Conservation (phyloP, 2,797 vertebrate species). For the Apogon talboti region DNA sequence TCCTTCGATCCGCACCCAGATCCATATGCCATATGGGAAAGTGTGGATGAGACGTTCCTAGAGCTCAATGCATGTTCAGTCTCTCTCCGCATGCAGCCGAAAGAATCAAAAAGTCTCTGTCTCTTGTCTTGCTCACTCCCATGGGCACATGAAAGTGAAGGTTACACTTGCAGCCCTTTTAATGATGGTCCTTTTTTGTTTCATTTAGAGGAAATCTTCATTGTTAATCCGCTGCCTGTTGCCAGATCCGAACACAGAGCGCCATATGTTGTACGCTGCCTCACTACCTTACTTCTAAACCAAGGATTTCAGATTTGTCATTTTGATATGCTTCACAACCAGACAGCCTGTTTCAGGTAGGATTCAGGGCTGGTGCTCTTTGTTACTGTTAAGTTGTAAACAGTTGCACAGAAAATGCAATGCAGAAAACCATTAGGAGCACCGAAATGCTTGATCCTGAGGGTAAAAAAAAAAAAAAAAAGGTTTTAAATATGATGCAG, state of each 20-base stretch:
- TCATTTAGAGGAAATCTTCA: constrained; percentile 69
- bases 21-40: constrained; percentile 82
- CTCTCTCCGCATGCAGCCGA: constrained; percentile 69
- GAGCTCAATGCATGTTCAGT: constrained; percentile 70
- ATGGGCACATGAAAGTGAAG: constrained; percentile 81
- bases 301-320: constrained; percentile 60
- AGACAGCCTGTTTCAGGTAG: constrained; percentile 46
- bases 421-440: background rate
- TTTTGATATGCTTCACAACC: constrained; percentile 53
- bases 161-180: constrained; percentile 76
- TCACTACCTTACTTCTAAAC: constrained; percentile 62
- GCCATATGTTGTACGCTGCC: constrained; percentile 68
- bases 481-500: background rate
- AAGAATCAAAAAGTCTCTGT: constrained; percentile 67
- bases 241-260: constrained; percentile 66
- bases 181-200: constrained; percentile 65
- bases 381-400: constrained; percentile 27
- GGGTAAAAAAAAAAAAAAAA: constrained; percentile 14
- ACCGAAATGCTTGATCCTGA: background rate
- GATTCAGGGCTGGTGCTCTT: constrained; percentile 16
- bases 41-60: constrained; percentile 77
- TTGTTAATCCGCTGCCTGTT: constrained; percentile 62
- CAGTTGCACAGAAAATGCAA: constrained; percentile 10
- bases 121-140: constrained; percentile 72
- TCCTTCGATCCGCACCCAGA: constrained; percentile 77